These are phyloP conservation scores for Cryptocheilus praepositus DNA, from an alignment of 2,888 invertebrate species.

Conservation along the genomic window DNA sequence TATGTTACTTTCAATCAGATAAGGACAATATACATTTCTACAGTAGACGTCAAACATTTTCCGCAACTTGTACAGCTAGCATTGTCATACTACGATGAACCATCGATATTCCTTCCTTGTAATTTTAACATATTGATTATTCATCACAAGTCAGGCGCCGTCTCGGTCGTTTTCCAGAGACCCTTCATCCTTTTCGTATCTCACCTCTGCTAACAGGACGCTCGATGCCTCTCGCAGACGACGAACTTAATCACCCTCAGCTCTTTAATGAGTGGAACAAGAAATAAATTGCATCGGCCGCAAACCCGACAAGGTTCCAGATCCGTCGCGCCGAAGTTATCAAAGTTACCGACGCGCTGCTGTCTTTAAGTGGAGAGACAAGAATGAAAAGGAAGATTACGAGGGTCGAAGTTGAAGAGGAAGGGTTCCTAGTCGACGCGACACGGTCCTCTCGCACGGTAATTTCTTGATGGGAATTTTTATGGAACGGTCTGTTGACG, in stretches of 20 bases:
- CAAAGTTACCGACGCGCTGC: conserved; percentile 19
- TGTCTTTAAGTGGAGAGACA: not conserved
- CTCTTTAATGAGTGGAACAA: conserved; percentile 30
- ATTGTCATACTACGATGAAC: too few species aligned
- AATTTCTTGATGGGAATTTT: not conserved
- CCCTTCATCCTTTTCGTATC: too few species aligned
- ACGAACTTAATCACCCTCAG: conserved; percentile 27
- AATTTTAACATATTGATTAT: too few species aligned
- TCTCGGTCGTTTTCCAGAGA: too few species aligned
- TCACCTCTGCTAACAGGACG: not conserved
- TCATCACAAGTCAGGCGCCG: too few species aligned
- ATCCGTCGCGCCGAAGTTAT: conserved; percentile 27
- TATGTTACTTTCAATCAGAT: too few species aligned
- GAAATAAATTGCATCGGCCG: conserved; percentile 33
- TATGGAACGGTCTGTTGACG: too few species aligned
- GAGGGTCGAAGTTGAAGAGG: not conserved
- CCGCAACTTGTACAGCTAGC: too few species aligned
- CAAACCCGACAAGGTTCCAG: conserved; percentile 15
- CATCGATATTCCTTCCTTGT: too few species aligned
- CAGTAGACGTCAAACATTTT: too few species aligned
- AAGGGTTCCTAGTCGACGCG: not conserved
- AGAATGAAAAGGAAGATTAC: not conserved
- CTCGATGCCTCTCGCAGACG: conserved; percentile 8
- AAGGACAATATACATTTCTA: too few species aligned
- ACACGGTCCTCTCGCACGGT: not conserved